phyloP scores from a whole-genome alignment of 2,888 invertebrate species.

The Anaspis maculata region DNA sequence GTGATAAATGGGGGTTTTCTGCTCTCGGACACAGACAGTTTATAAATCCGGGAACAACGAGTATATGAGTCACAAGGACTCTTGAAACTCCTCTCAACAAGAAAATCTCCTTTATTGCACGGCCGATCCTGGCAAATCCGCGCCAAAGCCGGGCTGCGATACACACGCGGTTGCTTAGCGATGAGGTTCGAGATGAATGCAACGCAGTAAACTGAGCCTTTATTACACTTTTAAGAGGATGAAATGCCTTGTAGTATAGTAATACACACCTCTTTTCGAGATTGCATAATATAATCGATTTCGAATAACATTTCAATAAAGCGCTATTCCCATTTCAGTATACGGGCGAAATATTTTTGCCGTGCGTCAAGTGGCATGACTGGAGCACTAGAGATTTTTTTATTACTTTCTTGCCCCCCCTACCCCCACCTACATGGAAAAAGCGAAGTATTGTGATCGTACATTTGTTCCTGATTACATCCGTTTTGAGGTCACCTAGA shows the following conservation, averaged over 20 bases:
- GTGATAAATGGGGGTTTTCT: slow-evolving; percentile 1
- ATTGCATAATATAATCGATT: no score
- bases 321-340: no score
- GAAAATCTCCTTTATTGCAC: slow-evolving; percentile 42
- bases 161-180: slow-evolving; percentile 30
- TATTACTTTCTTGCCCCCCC: no score
- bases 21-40: slow-evolving; percentile 23
- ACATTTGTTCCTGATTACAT: no score
- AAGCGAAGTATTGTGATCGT: no score
- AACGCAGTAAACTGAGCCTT: slow-evolving; percentile 25
- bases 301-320: no score
- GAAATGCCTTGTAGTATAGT: slow-evolving; percentile 24
- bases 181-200: slow-evolving; percentile 24
- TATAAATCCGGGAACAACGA: slow-evolving; percentile 38
- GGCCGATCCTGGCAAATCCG: slow-evolving; percentile 30
- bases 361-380: no score
- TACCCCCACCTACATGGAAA: no score
- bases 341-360: no score
- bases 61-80: slow-evolving; percentile 38
- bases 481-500: no score
- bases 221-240: slow-evolving; percentile 38
- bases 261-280: slow-evolving; percentile 9
- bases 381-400: no score
- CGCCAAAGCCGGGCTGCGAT: slow-evolving; percentile 25
- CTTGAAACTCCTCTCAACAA: slow-evolving; percentile 42